Evolutionary conservation across 2,113 vertebrate species (phyloP), one percentile per base, ranked within the genome.

Genomic region (Thunnus thynnus): DNA sequence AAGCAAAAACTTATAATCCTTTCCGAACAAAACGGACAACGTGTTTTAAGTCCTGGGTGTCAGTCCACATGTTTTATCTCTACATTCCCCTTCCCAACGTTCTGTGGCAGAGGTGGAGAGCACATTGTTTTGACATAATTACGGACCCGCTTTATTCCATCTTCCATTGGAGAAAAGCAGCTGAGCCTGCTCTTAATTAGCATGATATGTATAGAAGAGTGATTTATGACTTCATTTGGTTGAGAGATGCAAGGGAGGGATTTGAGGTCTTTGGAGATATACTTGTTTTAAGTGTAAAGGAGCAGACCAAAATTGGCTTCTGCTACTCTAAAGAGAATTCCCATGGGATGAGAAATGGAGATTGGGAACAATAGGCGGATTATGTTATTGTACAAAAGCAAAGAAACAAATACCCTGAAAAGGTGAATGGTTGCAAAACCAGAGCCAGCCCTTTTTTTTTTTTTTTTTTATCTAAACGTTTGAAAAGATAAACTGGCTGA

Each of bases 101-200:
- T 64, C 87, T 60, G 87, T 56, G 84, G 76, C 78, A 76, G 76
- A 87, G 72, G 79, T 74, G 73, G 85, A 85, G 81, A 81, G 80
- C 83, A 83, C 87, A 93, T 90, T 88, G 90, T 93, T 92, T 87
- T 79, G 84, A 90, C 91, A 87, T 94, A 93, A 94, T 94, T 94
- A 95, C 44, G 81, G 86, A 86, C 44, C 52, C 32, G 62, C 77
- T 90, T 86, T 76, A 87, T 88, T 91, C 83, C 87, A 77, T 89
- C 84, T 87, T 89, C 80, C n/a, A 71, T 74, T 75, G 84, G 51
- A 83, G 68, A 68, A 79, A 67, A 89, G 85, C 76, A 83, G 89
- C 86, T 70, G 88, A 90, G 87, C 85, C 78, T 81, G 86, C 76
- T 81, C 91, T 91, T 94, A 94, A 93, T 94, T 93, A 94, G 85